phyloP scores from a whole-genome alignment of 1,140 invertebrate genomes.

The Plectrocnemia conspersa region DNA sequence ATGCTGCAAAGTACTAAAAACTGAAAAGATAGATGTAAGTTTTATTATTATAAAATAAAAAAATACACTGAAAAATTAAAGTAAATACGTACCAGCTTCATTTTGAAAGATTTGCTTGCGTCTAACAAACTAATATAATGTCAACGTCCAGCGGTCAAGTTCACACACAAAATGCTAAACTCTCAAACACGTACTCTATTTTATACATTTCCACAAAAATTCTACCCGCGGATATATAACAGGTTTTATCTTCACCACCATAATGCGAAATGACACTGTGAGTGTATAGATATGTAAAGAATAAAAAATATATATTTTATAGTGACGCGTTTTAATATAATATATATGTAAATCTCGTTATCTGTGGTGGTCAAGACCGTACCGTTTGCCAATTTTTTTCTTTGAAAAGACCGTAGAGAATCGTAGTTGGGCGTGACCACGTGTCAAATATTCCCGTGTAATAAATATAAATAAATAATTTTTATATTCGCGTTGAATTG shows the following conservation, averaged over 20 bases:
- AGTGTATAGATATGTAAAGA: not conserved
- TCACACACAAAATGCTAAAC: constrained; percentile 13
- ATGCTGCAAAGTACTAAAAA: not conserved
- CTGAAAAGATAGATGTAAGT: not conserved
- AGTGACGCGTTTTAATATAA: constrained; percentile 18
- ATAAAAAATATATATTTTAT: not conserved
- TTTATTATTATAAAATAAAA: not conserved
- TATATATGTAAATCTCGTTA: constrained; percentile 17
- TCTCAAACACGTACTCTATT: constrained; percentile 9
- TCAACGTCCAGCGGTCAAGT: not conserved
- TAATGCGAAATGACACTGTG: not conserved
- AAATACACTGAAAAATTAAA: constrained; percentile 4
- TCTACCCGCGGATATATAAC: constrained; percentile 11
- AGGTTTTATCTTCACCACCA: constrained; percentile 2
- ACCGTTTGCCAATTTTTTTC: constrained; percentile 13
- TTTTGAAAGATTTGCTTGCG: not conserved
- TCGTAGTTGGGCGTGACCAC: not conserved
- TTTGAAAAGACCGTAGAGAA: not conserved
- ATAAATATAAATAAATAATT: not conserved
- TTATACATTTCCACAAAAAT: constrained; percentile 25
- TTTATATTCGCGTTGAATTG: constrained; percentile 5
- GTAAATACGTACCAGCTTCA: not conserved
- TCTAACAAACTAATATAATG: not conserved
- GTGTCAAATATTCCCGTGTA: not conserved
- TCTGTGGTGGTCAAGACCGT: constrained; percentile 3